Percentiles rank a stretch among this genome's conserved stretches.
phyloP scores from a whole-genome alignment of 1,140 invertebrate genomes.

The Coelopa frigida region DNA sequence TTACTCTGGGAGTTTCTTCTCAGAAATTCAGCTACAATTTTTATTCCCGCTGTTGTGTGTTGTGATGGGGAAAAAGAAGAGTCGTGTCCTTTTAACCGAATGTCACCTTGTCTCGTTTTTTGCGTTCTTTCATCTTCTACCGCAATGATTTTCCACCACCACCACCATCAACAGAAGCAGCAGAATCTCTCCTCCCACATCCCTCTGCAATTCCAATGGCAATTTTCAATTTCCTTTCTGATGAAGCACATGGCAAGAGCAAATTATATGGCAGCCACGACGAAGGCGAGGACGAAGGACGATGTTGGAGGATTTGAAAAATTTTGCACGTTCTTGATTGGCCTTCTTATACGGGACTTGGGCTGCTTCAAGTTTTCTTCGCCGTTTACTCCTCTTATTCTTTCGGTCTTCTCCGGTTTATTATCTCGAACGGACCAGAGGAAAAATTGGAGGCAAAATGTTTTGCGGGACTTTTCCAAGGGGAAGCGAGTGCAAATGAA shows the following conservation, averaged over 20 bases:
- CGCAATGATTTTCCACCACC: no score
- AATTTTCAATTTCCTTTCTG: conserved; percentile 46
- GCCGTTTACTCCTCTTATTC: conserved; percentile 1
- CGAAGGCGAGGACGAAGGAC: conserved; percentile 2
- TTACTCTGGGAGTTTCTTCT: no score
- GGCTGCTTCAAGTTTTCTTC: neutral
- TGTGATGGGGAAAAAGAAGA: no score
- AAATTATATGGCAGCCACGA: conserved; percentile 35
- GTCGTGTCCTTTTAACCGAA: no score
- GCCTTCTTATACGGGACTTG: conserved; percentile 8
- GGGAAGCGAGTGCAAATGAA: conserved; percentile 7
- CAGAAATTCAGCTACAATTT: no score
- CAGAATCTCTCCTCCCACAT: no score
- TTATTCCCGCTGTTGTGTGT: no score
- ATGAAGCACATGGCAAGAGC: conserved; percentile 45
- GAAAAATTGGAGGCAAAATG: conserved; percentile 11
- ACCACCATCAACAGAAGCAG: no score
- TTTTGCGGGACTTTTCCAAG: neutral
- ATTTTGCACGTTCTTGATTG: conserved; percentile 14
- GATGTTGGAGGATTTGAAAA: conserved; percentile 1
- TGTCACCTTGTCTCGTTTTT: no score
- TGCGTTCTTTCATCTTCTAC: no score
- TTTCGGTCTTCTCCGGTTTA: conserved; percentile 3
- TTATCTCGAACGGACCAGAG: conserved; percentile 2
- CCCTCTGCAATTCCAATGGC: no score